Evolutionary conservation across 2,888 invertebrate genomes (phyloP).

Genomic region (Periphyllus acericola): DNA sequence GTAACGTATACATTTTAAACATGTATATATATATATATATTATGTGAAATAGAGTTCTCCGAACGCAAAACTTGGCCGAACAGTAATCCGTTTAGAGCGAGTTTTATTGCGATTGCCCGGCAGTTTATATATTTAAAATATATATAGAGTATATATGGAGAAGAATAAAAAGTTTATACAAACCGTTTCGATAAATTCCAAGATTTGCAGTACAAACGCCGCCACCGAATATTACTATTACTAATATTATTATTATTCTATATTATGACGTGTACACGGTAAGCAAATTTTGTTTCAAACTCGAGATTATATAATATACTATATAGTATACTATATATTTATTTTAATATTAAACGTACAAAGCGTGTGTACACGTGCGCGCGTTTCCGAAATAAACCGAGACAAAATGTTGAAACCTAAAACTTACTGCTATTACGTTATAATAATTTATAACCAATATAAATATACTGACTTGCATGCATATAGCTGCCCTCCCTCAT

Average conservation of each 20-base stretch:
- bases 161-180: slow-evolving; percentile 7
- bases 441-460: too few relatives aligned
- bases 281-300: neutral
- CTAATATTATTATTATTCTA: neutral
- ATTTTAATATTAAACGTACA: neutral
- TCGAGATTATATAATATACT: neutral
- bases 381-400: neutral
- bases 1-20: neutral
- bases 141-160: too few relatives aligned
- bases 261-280: neutral
- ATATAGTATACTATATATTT: neutral
- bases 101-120: neutral
- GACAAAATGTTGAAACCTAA: too few relatives aligned
- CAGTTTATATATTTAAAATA: neutral
- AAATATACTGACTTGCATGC: too few relatives aligned
- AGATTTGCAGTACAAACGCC: neutral
- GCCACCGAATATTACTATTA: neutral
- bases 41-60: neutral
- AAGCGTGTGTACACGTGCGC: neutral
- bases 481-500: too few relatives aligned
- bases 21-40: neutral
- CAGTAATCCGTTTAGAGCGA: slow-evolving; percentile 10
- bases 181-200: slow-evolving; percentile 16
- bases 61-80: neutral
- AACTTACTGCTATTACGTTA: too few relatives aligned